Base-by-base conservation (phyloP, 2,113 vertebrate genomes). In the Lophochroa leadbeateri region DNA sequence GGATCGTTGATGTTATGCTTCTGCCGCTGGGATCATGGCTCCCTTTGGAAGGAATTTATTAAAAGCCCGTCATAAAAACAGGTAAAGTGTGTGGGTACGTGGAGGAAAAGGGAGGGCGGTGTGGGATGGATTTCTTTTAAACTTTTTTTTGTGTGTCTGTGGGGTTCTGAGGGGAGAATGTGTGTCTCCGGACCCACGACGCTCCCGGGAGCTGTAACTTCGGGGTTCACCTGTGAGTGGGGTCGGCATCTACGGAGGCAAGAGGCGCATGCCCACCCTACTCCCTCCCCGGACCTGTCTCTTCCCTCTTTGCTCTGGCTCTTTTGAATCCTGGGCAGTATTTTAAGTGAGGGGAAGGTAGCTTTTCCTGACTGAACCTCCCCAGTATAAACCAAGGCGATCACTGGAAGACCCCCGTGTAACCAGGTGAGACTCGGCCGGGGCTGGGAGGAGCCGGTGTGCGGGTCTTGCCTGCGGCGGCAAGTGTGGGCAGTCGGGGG, bases 41-140 rank as follows among this genome's bases (percentile, higher is more conserved):
- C 99, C 99, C 75, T 99, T 99, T 94, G 99, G 99, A 88, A 99
- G 98, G 97, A 98, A 98, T 97, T 98, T 99, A 94, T 97, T 99
- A 60, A 99, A 99, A 98, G 97, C 99, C 46, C 98, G 99, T 29
- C 98, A 98, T 97, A 99, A 99, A 97, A 99, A 96, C 98, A 99
- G 99, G 99, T 99, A 98, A 85, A 79, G 71, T 18, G 88, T 13
- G 27, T 39, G 79, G 33, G 82, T 70, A 28, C 39, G 64, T 2
- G 74, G 24, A 82, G 67, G 65, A 60, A 58, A 63, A 80, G 55
- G 49, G 14, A 77, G 37, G 39, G 63, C 7, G 37, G 4, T 13
- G 15, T 3, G 71, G 92, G 76, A 55, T 50, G 50, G 28, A 27
- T 39, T 41, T 8, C 4, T 74, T 90, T 90, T 28, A 2, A 15